Conservation (phyloP, 1,140 invertebrate genomes). For the Ptiloglossa arizonensis region DNA sequence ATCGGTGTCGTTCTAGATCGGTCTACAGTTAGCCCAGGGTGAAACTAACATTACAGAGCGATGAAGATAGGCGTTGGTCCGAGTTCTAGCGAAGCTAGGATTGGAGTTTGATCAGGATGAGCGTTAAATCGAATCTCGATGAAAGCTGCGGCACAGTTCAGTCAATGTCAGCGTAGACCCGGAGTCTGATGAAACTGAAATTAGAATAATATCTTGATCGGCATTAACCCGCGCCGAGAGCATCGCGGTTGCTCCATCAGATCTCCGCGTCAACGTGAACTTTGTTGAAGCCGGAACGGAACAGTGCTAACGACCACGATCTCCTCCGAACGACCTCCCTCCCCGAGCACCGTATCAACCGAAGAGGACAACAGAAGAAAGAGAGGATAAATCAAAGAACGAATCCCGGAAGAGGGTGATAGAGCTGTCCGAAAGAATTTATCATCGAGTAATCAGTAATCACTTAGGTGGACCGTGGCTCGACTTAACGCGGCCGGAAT, state of each 20-base stretch:
- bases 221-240: not conserved
- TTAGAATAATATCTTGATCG: constrained; percentile 10
- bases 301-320: not conserved
- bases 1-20: not conserved
- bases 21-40: not conserved
- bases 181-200: not conserved
- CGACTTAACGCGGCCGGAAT: constrained; percentile 17
- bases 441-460: constrained; percentile 23
- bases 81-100: not conserved
- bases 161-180: not conserved
- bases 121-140: not conserved
- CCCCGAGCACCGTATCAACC: too few species aligned
- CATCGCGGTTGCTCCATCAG: not conserved
- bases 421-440: constrained; percentile 9
- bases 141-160: not conserved
- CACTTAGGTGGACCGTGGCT: constrained; percentile 10
- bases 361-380: not conserved
- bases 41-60: not conserved
- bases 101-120: not conserved
- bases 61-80: not conserved
- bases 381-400: not conserved
- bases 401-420: not conserved
- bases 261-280: not conserved
- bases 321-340: not conserved
- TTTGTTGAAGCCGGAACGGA: not conserved